phyloP scores from a whole-genome alignment of 2,888 invertebrate species.

The Acleris literana region DNA sequence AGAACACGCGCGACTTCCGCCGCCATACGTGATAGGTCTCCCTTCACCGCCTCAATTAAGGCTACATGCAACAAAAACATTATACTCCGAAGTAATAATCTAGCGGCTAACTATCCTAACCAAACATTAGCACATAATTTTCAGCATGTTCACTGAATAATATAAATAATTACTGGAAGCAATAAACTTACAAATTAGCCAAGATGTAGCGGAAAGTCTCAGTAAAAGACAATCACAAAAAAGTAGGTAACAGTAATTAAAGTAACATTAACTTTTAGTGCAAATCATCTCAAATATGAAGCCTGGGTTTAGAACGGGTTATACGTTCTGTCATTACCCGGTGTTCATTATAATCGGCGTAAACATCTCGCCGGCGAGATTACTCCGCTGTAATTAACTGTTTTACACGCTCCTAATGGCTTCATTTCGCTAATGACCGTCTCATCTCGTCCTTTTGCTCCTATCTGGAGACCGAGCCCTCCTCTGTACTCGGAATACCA shows the following conservation, averaged over 20 bases:
- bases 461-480: slow-evolving; percentile 46
- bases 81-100: neutral
- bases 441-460: slow-evolving; percentile 61
- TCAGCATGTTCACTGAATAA: slow-evolving; percentile 2
- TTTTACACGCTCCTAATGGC: slow-evolving; percentile 80
- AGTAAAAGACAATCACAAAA: neutral
- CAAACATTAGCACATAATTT: slow-evolving; percentile 24
- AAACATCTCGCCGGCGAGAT: slow-evolving; percentile 58
- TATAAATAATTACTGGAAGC: slow-evolving; percentile 9
- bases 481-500: slow-evolving; percentile 37
- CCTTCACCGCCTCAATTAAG: slow-evolving; percentile 21
- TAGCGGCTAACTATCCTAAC: slow-evolving; percentile 1
- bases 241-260: neutral
- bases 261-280: neutral
- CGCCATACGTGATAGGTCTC: slow-evolving; percentile 32
- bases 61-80: slow-evolving; percentile 13
- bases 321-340: slow-evolving; percentile 48
- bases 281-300: slow-evolving; percentile 9
- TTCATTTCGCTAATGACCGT: slow-evolving; percentile 78
- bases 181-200: neutral
- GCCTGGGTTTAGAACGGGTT: slow-evolving; percentile 19
- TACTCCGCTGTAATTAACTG: slow-evolving; percentile 73
- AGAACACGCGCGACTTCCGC: neutral
- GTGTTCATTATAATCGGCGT: slow-evolving; percentile 57
- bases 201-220: neutral